phyloP scores from a whole-genome alignment of 1,140 invertebrate genomes.

The Homarus americanus region DNA sequence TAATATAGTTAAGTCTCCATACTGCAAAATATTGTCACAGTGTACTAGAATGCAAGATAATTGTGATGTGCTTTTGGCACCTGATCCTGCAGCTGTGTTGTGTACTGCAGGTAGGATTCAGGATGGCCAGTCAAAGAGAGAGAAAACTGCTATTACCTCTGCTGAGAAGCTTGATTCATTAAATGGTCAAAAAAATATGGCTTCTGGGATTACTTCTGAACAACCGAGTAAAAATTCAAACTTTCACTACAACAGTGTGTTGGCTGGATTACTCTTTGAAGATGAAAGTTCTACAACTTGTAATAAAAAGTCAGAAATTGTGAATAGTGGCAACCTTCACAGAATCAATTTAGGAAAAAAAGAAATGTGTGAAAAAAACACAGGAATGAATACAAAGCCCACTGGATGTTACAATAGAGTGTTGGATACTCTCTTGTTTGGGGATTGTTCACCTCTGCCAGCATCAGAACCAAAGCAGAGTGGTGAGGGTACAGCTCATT shows the following conservation, averaged over 20 bases:
- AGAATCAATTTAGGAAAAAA: background rate
- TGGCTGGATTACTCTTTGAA: background rate
- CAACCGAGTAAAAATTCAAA: background rate
- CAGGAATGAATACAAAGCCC: background rate
- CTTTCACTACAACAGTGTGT: background rate
- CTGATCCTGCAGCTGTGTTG: background rate
- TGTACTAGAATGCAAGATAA: background rate
- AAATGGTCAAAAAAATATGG: background rate
- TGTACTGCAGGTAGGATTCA: background rate
- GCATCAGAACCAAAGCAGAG: background rate
- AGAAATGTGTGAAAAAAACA: background rate
- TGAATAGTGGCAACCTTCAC: background rate
- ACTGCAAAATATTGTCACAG: too few species aligned
- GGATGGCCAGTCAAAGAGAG: background rate
- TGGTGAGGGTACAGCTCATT: background rate
- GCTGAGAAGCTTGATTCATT: too few species aligned
- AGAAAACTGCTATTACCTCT: background rate
- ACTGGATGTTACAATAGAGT: background rate
- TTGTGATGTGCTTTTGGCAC: background rate
- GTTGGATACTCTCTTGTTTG: background rate
- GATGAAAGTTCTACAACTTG: background rate
- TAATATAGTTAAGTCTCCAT: background rate
- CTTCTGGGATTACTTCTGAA: background rate
- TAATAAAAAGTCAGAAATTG: background rate
- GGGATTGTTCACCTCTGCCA: background rate